A percentile compares a stretch with the other conserved stretches of the same genome.
Conservation (phyloP, 2,797 vertebrate species). For the Dallia pectoralis region DNA sequence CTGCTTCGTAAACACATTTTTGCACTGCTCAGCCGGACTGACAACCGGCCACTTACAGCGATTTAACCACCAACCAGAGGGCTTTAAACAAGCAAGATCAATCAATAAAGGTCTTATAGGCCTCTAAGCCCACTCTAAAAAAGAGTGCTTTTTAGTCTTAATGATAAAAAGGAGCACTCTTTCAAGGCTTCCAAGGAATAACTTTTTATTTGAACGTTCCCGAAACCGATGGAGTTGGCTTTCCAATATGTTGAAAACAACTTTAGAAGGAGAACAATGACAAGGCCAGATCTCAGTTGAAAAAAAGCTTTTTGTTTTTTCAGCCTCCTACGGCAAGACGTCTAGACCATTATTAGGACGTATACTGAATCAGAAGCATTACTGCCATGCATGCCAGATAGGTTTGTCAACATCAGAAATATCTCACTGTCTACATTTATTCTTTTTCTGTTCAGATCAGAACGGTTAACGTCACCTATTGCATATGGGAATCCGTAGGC, state of each 20-base stretch:
- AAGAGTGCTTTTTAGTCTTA: slow-evolving; percentile 17
- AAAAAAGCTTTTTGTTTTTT: neutral
- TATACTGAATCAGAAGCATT: neutral
- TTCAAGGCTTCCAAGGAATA: slow-evolving; percentile 21
- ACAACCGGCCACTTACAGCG: slow-evolving; percentile 25
- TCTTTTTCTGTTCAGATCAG: neutral
- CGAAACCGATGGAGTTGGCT: slow-evolving; percentile 12
- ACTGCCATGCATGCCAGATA: neutral
- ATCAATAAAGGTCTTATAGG: slow-evolving; percentile 38
- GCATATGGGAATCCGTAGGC: neutral
- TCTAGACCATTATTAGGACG: neutral
- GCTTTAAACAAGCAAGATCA: slow-evolving; percentile 30
- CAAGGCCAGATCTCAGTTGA: neutral
- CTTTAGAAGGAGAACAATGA: slow-evolving; percentile 15
- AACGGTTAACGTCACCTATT: neutral
- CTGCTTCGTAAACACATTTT: slow-evolving; percentile 27
- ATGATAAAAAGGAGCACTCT: slow-evolving; percentile 24
- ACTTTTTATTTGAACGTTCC: slow-evolving; percentile 26
- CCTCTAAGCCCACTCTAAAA: slow-evolving; percentile 22
- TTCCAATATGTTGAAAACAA: slow-evolving; percentile 2
- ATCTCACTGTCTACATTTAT: neutral
- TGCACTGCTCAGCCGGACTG: slow-evolving; percentile 29
- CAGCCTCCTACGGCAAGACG: neutral
- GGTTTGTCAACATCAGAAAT: neutral
- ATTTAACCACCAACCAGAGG: slow-evolving; percentile 27